Conservation (phyloP, 2,797 vertebrate species). For the Vireo griseus region DNA sequence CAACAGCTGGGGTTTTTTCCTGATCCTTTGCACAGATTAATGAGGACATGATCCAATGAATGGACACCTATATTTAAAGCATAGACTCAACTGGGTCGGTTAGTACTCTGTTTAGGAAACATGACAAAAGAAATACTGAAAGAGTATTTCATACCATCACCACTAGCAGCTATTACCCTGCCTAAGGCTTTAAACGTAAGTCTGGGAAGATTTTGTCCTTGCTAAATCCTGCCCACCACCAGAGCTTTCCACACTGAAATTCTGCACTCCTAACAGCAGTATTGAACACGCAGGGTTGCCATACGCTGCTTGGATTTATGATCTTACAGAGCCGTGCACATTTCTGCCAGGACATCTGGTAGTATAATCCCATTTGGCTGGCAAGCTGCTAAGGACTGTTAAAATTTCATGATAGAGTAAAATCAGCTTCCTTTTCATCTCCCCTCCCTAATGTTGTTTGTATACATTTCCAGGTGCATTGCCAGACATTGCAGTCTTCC, state of each 20-base stretch:
- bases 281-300: not conserved
- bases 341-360: constrained; percentile 58
- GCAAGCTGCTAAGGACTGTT: constrained; percentile 21
- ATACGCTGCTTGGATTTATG: constrained; percentile 44
- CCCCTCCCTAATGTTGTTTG: not conserved
- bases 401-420: constrained; percentile 29
- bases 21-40: not conserved
- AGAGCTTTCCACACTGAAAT: not conserved
- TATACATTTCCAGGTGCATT: not conserved
- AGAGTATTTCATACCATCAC: not conserved
- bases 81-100: not conserved
- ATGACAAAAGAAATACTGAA: not conserved
- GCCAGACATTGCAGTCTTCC: not conserved
- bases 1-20: not conserved
- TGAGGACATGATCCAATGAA: not conserved
- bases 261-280: not conserved
- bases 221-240: not conserved
- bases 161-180: not conserved
- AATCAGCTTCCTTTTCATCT: constrained; percentile 24
- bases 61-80: not conserved
- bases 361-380: not conserved
- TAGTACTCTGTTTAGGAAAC: not conserved
- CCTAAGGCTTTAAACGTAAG: not conserved
- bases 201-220: not conserved
- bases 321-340: not conserved